phyloP scores from a whole-genome alignment of 1,140 invertebrate species.

The Rhopalosiphum maidis region DNA sequence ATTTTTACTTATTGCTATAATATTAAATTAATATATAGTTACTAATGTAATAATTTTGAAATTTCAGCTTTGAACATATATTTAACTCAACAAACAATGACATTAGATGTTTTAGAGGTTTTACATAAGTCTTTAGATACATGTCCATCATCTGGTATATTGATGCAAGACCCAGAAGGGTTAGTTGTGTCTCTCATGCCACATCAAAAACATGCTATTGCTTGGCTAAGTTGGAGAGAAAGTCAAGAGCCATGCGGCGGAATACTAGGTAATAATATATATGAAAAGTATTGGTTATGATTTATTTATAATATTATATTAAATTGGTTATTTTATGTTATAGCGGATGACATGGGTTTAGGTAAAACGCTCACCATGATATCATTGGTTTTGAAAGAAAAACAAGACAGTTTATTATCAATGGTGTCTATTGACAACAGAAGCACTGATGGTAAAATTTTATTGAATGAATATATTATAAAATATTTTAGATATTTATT shows the following conservation, averaged over 20 bases:
- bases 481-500: not conserved
- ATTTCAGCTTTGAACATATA: constrained; percentile 68
- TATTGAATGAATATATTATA: not conserved
- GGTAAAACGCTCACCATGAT: constrained; percentile 95
- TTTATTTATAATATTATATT: not conserved
- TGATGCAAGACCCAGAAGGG: constrained; percentile 70
- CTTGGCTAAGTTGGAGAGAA: constrained; percentile 91
- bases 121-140: constrained; percentile 75
- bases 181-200: constrained; percentile 75
- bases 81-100: constrained; percentile 71
- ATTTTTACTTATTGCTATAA: not conserved
- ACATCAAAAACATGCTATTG: constrained; percentile 86
- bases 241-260: constrained; percentile 81
- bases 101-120: constrained; percentile 73
- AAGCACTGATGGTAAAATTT: not conserved
- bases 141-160: constrained; percentile 69
- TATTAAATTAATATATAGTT: not conserved
- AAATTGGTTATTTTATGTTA: constrained; percentile 55
- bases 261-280: constrained; percentile 67
- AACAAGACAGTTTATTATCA: not conserved
- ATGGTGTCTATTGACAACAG: not conserved
- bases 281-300: not conserved
- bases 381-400: constrained; percentile 70
- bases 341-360: constrained; percentile 94
- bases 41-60: not conserved